phyloP scores from a whole-genome alignment of 2,888 invertebrate species.

The Allacma fusca region DNA sequence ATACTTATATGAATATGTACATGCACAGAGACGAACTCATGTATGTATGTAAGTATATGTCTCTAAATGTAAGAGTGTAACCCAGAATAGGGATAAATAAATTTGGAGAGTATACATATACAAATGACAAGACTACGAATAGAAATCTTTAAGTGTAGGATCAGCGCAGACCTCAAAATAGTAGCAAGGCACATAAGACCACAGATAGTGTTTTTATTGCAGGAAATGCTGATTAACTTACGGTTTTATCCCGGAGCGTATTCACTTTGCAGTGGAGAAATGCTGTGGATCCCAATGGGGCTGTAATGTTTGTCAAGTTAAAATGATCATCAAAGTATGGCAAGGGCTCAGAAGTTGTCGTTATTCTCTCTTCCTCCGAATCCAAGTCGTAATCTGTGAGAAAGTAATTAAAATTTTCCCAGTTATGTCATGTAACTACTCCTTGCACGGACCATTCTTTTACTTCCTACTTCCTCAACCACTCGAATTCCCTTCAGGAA shows the following conservation, averaged over 20 bases:
- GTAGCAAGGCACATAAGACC: too few species aligned
- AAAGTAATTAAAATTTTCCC: slow-evolving; percentile 17
- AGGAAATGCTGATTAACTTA: slow-evolving; percentile 64
- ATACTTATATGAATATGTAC: too few species aligned
- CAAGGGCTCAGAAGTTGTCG: slow-evolving; percentile 74
- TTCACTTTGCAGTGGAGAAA: slow-evolving; percentile 75
- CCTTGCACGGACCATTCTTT: too few species aligned
- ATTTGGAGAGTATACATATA: too few species aligned
- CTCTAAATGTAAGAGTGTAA: too few species aligned
- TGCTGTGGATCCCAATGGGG: slow-evolving; percentile 73
- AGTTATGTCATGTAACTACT: too few species aligned
- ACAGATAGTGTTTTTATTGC: neutral
- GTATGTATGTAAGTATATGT: too few species aligned
- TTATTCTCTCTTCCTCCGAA: slow-evolving; percentile 57
- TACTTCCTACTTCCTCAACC: neutral
- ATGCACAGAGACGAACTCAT: too few species aligned
- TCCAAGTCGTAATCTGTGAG: slow-evolving; percentile 59
- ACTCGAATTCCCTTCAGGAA: neutral
- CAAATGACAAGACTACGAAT: too few species aligned
- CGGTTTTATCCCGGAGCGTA: slow-evolving; percentile 75
- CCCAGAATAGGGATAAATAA: too few species aligned
- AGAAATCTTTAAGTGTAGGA: too few species aligned
- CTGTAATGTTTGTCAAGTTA: slow-evolving; percentile 71
- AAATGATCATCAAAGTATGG: slow-evolving; percentile 76
- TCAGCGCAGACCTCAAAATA: too few species aligned